A percentile compares a stretch with the other conserved stretches of the same genome.
Conservation (phyloP, 2,888 invertebrate genomes). For the Ichneumon xanthorius region DNA sequence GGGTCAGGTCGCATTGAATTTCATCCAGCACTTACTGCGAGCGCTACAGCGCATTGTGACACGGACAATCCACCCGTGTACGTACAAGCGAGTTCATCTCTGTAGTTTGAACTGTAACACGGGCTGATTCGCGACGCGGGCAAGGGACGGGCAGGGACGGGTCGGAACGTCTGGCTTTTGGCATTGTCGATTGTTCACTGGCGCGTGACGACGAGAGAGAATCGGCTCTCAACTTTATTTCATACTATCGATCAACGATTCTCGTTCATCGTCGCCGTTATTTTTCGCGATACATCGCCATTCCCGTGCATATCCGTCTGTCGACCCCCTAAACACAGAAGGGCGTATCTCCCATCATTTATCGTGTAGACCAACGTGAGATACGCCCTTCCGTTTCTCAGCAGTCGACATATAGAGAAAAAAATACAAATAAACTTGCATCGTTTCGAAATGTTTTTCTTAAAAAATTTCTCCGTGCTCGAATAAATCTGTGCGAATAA, state of each 20-base stretch:
- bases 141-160: constrained; percentile 13
- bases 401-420: neutral
- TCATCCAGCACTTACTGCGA: constrained; percentile 65
- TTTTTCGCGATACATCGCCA: constrained; percentile 4
- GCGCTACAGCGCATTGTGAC: neutral
- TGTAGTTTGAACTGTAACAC: constrained; percentile 33
- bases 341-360: neutral
- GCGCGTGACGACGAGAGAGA: constrained; percentile 72
- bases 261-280: constrained; percentile 47
- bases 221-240: constrained; percentile 18
- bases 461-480: neutral
- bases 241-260: constrained; percentile 41
- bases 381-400: too few species aligned
- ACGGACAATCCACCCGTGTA: neutral
- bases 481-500: neutral
- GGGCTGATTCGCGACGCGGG: neutral
- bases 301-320: neutral
- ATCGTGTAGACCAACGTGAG: too few species aligned
- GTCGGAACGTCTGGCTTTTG: constrained; percentile 69
- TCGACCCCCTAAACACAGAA: neutral
- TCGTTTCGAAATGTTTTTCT: neutral
- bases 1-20: constrained; percentile 76
- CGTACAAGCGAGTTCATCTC: neutral
- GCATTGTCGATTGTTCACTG: constrained; percentile 74
- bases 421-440: neutral